Conservation (phyloP, 2,113 vertebrate genomes). For the Platycercus adscitus region DNA sequence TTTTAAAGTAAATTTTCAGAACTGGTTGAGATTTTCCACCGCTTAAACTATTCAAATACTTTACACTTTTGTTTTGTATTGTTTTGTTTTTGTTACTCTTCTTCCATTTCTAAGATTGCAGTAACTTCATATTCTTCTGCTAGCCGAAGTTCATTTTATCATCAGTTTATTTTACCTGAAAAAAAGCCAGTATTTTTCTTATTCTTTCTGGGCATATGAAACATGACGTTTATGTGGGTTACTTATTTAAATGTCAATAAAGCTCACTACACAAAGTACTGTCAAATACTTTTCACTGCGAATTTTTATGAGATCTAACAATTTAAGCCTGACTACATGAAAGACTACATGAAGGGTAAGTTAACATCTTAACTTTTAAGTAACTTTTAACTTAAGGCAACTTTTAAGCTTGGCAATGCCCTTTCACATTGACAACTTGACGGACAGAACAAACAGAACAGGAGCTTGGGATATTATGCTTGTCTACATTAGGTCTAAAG, state of each 20-base stretch:
- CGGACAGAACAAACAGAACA: not conserved
- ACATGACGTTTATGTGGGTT: fast-evolving
- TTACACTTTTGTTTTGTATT: not conserved
- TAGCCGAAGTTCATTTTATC: not conserved
- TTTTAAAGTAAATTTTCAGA: not conserved
- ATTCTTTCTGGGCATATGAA: not conserved
- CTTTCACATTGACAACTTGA: not conserved
- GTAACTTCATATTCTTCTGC: not conserved
- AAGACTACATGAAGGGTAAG: not conserved
- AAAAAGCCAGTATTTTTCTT: not conserved
- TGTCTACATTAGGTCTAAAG: not conserved
- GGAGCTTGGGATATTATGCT: not conserved
- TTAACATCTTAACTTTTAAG: not conserved
- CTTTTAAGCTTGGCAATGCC: not conserved
- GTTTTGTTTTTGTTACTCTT: not conserved
- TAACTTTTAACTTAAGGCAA: not conserved
- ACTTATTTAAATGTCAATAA: not conserved
- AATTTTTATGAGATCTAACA: not conserved
- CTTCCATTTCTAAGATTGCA: not conserved
- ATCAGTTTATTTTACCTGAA: not conserved
- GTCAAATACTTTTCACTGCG: not conserved
- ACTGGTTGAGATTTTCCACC: not conserved
- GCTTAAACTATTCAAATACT: not conserved
- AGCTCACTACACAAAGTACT: not conserved
- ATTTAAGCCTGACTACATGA: not conserved